Evolutionary conservation across 1,140 invertebrate genomes (phyloP), one percentile per base, ranked within the genome.

Genomic region (Camponotus floridanus): DNA sequence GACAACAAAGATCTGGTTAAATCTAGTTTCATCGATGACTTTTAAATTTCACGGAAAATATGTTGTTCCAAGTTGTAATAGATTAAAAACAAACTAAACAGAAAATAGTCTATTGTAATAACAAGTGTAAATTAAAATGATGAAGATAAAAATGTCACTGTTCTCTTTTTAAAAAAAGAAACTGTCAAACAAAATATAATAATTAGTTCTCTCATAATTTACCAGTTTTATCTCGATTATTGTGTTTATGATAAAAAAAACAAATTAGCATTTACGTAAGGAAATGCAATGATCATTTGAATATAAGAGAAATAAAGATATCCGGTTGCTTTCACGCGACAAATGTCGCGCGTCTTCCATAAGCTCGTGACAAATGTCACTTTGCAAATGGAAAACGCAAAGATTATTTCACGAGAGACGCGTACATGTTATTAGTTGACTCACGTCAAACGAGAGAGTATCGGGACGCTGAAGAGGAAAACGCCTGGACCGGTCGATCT

Each of bases 401-500:
- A 31, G 6, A 33, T 81, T 71, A 80, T 70, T 80, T 70, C 55
- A 39, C 42, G 68, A 18, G 67, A 59, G 51, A 59, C 11, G 42
- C 42, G 42, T 45, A 45, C 42, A 3, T 36, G 8, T 70, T 59
- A 48, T 70, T 71, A 57, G 78, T 31, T 15, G 51, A 81, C 65
- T 18, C 51, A 62, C 39, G 64, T n/a, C 18, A 42, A 39, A 48
- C 68, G 65, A 65, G 45, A 45, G 73, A 73, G 55, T 42, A 86
- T 33, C 36, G 78, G 7, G 21, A 73, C 13, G 68, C 33, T n/a
- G 39, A 73, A 68, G 61, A 73, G 8, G 61, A 67, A 85, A 64
- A 71, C 71, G 36, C 39, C 39, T 61, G 61, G 48, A 87, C 68
- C 51, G 45, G 74, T 86, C 57, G 33, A 45, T 81, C 79, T 71